Evolutionary conservation across 2,113 vertebrate genomes (phyloP), one percentile per base, ranked within the genome.

Genomic region (Prochilodus magdalenae): DNA sequence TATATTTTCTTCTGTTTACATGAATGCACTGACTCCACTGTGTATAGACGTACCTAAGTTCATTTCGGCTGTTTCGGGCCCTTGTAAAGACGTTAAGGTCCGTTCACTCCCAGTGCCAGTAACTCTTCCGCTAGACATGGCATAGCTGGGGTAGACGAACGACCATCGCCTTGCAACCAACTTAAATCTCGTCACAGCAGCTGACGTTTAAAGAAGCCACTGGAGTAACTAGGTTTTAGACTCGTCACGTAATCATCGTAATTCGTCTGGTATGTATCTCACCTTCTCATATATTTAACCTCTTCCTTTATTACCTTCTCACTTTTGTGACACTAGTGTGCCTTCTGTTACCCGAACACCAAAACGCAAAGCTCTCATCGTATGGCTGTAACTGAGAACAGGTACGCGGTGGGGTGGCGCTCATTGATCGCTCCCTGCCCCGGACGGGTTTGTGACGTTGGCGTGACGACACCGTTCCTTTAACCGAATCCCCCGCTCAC

Each of bases 1-100:
- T n/a, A n/a, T n/a, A n/a, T n/a, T 59, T 60, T 60, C 55, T 60
- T 77, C 47, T 26, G 77, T 85, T 83, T 73, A 81, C 76, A 73
- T 80, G 49, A 77, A 67, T 81, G 81, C 81, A 86, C 85, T 86
- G 85, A 83, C 81, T 73, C 73, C 77, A 83, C 84, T 80, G 81
- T 86, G 73, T 86, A 72, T 77, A 69, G 22, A 83, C 16, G 67
- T 74, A 59, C 16, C 40, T 65, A 27, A 33, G 72, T 63, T 85
- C 0, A 79, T 85, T 67, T 75, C 26, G 77, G 57, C 27, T 75
- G 67, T 69, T 79, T 71, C 63, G 65, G 66, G 47, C 30, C 57
- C 22, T 49, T 73, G 69, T 81, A 55, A 55, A 75, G 51, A 67
- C 36, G 66, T 22, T 55, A 22, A 20, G 20, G 65, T 59, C 26